Conservation (phyloP, 2,113 vertebrate genomes). For the Proterorhinus semilunaris region DNA sequence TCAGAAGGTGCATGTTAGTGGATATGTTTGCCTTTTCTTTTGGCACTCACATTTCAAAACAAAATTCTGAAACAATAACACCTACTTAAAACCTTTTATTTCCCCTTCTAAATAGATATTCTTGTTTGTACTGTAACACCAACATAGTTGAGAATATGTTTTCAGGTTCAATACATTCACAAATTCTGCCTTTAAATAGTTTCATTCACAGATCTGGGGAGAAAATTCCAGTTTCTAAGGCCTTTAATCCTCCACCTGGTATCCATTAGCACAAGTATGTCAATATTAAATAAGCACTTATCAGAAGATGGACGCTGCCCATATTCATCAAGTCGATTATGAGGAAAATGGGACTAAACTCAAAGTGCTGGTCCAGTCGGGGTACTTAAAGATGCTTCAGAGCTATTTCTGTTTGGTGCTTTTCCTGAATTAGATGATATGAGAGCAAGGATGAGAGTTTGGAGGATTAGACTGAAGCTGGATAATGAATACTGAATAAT, state of each 20-base stretch:
- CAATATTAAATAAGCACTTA: slow-evolving; percentile 50
- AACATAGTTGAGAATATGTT: no score
- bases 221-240: slow-evolving; percentile 5
- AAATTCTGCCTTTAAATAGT: neutral
- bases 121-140: no score
- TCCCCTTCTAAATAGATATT: no score
- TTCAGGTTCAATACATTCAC: no score
- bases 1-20: no score
- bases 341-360: neutral
- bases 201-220: neutral
- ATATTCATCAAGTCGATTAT: slow-evolving; percentile 23
- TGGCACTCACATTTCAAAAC: no score
- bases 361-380: neutral
- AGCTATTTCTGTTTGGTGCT: slow-evolving; percentile 4
- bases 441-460: neutral
- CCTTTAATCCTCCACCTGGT: slow-evolving; percentile 36
- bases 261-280: slow-evolving; percentile 39
- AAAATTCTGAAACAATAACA: no score
- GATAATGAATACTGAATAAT: slow-evolving; percentile 1
- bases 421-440: neutral
- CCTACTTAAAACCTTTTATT: no score
- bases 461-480: neutral
- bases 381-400: neutral
- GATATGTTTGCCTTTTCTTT: no score
- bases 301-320: slow-evolving; percentile 18